Evolutionary conservation across 2,113 vertebrate genomes (phyloP).

Genomic region (Pelusios castaneus): DNA sequence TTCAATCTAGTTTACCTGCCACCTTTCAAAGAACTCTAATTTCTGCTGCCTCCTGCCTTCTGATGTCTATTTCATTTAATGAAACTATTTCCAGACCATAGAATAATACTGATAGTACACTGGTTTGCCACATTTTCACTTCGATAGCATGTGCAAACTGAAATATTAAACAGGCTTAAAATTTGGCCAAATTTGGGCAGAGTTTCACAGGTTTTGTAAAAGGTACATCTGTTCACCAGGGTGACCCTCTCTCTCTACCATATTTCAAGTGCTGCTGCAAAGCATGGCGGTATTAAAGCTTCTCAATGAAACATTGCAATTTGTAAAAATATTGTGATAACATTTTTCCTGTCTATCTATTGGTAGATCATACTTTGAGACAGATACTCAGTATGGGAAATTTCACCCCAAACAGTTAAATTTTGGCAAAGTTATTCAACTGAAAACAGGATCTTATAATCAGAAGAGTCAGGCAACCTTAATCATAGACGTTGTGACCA

Average conservation of each 20-base stretch:
- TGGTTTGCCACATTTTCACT: not conserved
- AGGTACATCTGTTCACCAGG: not conserved
- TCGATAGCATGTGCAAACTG: not conserved
- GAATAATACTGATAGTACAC: not conserved
- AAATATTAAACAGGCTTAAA: not conserved
- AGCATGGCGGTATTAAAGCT: fast-evolving
- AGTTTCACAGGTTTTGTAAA: not conserved
- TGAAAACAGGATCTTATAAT: not conserved
- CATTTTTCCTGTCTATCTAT: not conserved
- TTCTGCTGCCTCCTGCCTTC: not conserved
- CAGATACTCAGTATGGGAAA: not conserved
- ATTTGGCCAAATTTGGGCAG: not conserved
- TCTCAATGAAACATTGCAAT: not conserved
- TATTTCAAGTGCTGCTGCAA: not conserved
- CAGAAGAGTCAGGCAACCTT: not conserved
- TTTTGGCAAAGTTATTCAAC: not conserved
- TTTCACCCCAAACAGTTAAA: not conserved
- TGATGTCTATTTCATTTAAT: not conserved
- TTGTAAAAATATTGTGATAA: not conserved
- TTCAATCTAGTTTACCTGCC: not conserved
- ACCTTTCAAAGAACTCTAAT: not conserved
- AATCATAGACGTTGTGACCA: not conserved
- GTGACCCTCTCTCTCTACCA: too few relatives aligned
- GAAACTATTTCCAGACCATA: not conserved
- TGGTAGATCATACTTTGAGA: not conserved